Base-by-base conservation (phyloP, 2,888 invertebrate genomes). In the Tetragonula carbonaria region DNA sequence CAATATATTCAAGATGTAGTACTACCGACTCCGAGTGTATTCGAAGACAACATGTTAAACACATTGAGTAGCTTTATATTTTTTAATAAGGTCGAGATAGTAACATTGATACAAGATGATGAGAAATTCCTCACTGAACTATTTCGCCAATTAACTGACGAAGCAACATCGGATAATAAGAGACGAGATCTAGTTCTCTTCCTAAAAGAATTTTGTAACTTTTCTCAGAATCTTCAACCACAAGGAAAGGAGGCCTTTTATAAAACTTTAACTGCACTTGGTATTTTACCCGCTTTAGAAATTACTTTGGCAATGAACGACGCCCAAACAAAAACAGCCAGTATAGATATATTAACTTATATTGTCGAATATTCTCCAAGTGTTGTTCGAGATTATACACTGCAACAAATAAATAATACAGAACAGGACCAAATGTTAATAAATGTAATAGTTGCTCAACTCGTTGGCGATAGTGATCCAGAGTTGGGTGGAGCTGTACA, bases 1-100 rank as follows among this genome's bases (percentile, higher is more conserved):
- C 99, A 99, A 96, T 99, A 99, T 95, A 99, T 99, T 93, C 98
- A 98, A 94, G 99, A 99, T 95, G 99, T 99, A 92, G 99, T 99
- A 92, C 96, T 99, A 94, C 99, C 99, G 45, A 98, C 99, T 72
- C 99, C 99, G 18, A 99, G 99, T 90, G 98, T 99, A 92, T 99
- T 99, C 95, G 99, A 99, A 95, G 99, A 99, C 95, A 99, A 99
- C 95, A 97, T 99, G 97, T 96, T 99, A 88, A 99, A 99, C 93
- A 98, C 99, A 84, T 96, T 99, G 93, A 98, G 98, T 94, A 99
- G 99, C 96, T 99, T 99, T 96, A 98, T 99, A 95, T 99, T 99
- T 96, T 99, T 99, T 95, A 99, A 99, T 95, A 99, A 99, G 96
- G 98, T 99, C 94, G 99, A 99, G 96, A 99, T 99, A 95, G 99